Percentiles rank a stretch among this genome's conserved stretches.
These are phyloP conservation scores for Cryptoblepharus egeriae DNA, from an alignment of 2,797 vertebrate species.

Conservation along the genomic window DNA sequence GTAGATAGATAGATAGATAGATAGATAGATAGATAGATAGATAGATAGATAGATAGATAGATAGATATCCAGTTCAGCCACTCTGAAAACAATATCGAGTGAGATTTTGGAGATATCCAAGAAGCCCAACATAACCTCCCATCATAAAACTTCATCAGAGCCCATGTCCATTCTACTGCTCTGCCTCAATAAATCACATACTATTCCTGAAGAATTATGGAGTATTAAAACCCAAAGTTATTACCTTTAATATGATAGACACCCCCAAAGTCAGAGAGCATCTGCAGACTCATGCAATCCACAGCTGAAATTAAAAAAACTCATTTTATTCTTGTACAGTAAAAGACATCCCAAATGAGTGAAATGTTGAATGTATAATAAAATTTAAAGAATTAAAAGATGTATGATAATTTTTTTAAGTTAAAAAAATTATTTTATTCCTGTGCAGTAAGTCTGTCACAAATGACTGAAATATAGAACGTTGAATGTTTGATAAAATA, in stretches of 20 bases:
- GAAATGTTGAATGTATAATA: too few species aligned
- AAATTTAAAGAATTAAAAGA: too few species aligned
- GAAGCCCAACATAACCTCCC: not conserved
- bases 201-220: not conserved
- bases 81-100: not conserved
- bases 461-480: too few species aligned
- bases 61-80: too few species aligned
- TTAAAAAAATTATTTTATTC: too few species aligned
- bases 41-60: too few species aligned
- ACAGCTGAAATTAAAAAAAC: slow-evolving; percentile 42
- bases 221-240: accelerated
- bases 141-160: not conserved
- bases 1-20: too few species aligned
- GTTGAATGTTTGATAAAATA: too few species aligned
- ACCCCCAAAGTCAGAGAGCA: slow-evolving; percentile 38
- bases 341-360: not conserved
- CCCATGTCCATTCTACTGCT: too few species aligned
- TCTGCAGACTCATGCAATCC: slow-evolving; percentile 21
- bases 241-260: slow-evolving; percentile 63
- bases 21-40: too few species aligned
- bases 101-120: not conserved
- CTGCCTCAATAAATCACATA: not conserved
- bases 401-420: too few species aligned
- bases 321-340: not conserved
- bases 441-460: too few species aligned